Base-by-base conservation (phyloP, 1,140 invertebrate genomes). In the Anastrepha obliqua region DNA sequence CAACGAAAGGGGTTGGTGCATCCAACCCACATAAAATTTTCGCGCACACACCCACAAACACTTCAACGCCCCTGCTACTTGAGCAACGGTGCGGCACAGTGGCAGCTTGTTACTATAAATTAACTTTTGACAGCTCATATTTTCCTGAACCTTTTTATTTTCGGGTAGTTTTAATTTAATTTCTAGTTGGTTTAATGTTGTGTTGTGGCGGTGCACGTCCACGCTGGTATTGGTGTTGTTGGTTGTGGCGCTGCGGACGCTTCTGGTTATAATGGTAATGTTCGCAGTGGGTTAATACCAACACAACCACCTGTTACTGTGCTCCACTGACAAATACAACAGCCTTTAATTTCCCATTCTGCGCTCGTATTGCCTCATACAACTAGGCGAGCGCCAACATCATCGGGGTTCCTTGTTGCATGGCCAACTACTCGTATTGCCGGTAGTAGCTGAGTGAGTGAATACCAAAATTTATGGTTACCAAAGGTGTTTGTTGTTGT, bases 121-220 rank as follows among this genome's bases (percentile, higher is more conserved):
- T 81, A 81, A 81, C 74, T 81, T 81, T 81, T 81, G 74, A 58
- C 74, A 81, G 74, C 74, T 81, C 74, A 55, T 81, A 81, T 81
- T 81, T 81, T 81, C 74, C 74, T 58, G 44, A 51, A 81, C 8
- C 74, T 55, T 55, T 81, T 81, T 81, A 55, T 81, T 81, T 81
- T 81, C n/a, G 74, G 44, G 74, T 8, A 7, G n/a, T 81, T 81
- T 58, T 81, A 81, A 81, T 81, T 81, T 81, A 81, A 81, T 81
- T 81, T 81, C 74, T 29, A 81, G 74, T 47, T 81, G n/a, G 47
- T 81, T 81, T 55, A 81, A 81, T 81, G 47, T 47, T 81, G 74
- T 55, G 29, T 81, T 51, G 74, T 55, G 17, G 47, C 47, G 17
- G 44, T n/a, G 47, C 7, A 3, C 11, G 51, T 55, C 51, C 51